Conservation (phyloP, 2,113 vertebrate genomes). For the Meles meles region DNA sequence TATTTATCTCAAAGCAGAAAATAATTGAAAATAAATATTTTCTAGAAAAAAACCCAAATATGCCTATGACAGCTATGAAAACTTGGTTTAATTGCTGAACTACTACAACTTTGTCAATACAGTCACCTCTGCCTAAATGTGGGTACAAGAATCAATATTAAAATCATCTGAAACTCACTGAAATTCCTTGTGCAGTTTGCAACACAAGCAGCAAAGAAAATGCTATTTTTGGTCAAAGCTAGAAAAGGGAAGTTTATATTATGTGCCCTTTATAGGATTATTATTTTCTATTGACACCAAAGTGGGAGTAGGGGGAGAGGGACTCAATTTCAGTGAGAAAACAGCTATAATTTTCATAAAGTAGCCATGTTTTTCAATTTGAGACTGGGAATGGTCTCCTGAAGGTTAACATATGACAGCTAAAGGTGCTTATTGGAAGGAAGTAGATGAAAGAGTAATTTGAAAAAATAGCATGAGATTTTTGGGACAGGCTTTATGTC, state of each 20-base stretch:
- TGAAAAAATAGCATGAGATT: background rate
- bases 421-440: background rate
- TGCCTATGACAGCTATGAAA: background rate
- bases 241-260: background rate
- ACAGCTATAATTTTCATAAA: background rate
- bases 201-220: background rate
- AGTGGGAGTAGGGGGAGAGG: background rate
- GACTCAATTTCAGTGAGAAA: background rate
- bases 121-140: background rate
- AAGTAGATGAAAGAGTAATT: slow-evolving; percentile 19
- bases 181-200: background rate
- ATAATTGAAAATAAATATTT: slow-evolving; percentile 33
- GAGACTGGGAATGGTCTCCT: background rate
- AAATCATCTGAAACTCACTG: background rate
- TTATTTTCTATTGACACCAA: background rate
- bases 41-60: background rate
- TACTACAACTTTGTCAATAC: background rate
- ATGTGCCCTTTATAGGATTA: background rate
- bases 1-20: background rate
- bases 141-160: background rate
- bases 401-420: slow-evolving; percentile 7
- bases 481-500: background rate
- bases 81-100: background rate
- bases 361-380: background rate
- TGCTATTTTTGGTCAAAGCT: background rate